phyloP scores from a whole-genome alignment of 2,888 invertebrate genomes.

The Liopterus haemorrhoidalis region DNA sequence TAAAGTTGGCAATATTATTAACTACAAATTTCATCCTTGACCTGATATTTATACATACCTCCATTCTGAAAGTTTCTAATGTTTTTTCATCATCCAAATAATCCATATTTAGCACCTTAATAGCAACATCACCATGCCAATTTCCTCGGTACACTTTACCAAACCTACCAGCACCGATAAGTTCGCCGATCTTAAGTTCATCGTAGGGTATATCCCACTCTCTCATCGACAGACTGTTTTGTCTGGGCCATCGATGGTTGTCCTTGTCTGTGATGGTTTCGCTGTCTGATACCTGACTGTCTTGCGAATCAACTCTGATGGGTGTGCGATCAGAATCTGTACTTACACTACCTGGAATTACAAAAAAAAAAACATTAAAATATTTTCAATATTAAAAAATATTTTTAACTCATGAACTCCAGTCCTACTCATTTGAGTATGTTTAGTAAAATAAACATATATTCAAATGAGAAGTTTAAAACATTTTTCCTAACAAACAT shows the following conservation, averaged over 20 bases:
- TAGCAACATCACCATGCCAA: conserved; percentile 98
- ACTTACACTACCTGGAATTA: conserved; percentile 62
- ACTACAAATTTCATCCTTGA: no score
- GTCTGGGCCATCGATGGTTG: conserved; percentile 64
- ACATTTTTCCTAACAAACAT: no score
- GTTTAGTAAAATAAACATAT: no score
- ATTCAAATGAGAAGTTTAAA: no score
- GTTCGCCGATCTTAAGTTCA: conserved; percentile 79
- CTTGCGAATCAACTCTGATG: conserved; percentile 75
- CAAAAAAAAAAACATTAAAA: no score
- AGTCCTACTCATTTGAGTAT: neutral
- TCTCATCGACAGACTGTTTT: conserved; percentile 80
- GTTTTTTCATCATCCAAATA: conserved; percentile 82
- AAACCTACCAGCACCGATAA: conserved; percentile 87
- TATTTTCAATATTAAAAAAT: no score
- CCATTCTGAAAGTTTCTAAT: conserved; percentile 90
- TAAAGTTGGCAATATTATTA: no score
- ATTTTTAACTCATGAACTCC: no score
- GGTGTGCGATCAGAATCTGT: conserved; percentile 80
- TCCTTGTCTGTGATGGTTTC: conserved; percentile 49
- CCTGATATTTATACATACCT: conserved; percentile 58
- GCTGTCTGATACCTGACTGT: conserved; percentile 66
- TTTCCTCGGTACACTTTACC: conserved; percentile 91
- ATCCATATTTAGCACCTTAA: conserved; percentile 91
- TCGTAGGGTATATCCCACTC: conserved; percentile 99